Evolutionary conservation across 1,140 invertebrate genomes (phyloP), one percentile per base, ranked within the genome.

Genomic region (Calosoma granatense): DNA sequence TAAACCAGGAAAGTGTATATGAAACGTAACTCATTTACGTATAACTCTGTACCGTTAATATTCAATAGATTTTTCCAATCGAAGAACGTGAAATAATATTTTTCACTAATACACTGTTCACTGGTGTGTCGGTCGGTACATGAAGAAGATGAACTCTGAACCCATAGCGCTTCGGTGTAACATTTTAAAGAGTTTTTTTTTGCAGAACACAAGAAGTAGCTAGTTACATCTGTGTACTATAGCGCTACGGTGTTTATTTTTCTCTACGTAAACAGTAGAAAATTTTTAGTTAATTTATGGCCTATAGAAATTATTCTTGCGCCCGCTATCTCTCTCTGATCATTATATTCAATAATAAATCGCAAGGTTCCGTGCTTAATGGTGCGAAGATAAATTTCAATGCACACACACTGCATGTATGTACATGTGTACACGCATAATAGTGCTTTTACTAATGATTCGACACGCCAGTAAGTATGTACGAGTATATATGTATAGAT

Each of bases 31-130:
- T 47, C 41, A 4, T 47, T 4, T 6, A 6, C 17, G 17, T 47
- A 47, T 17, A 47, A 9, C 15, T 47, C 41, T 47, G 4, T 17
- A 47, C 41, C 41, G 41, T 47, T 47, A 47, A 47, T 47, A 47
- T 47, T 47, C 41, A 11, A 47, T 47, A 3, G 15, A 47, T 30
- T 30, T 30, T 30, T 30, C 26, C 26, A 30, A 30, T 30, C 26
- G 14, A 30, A 30, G 26, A 30, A 30, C 26, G 26, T 30, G 26
- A 30, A 30, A 30, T 30, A 30, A 17, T 17, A 47, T 47, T 47
- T 47, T 47, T 47, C 9, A 47, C 6, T 17, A 47, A 47, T 17
- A 4, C 9, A 4, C 6, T 12, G 41, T 12, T 9, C 41, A 47
- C 41, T 30, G 4, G 14, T 30, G 14, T 14, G 26, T 14, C 4